phyloP scores from a whole-genome alignment of 2,888 invertebrate species.

The Eupithecia dodoneata region DNA sequence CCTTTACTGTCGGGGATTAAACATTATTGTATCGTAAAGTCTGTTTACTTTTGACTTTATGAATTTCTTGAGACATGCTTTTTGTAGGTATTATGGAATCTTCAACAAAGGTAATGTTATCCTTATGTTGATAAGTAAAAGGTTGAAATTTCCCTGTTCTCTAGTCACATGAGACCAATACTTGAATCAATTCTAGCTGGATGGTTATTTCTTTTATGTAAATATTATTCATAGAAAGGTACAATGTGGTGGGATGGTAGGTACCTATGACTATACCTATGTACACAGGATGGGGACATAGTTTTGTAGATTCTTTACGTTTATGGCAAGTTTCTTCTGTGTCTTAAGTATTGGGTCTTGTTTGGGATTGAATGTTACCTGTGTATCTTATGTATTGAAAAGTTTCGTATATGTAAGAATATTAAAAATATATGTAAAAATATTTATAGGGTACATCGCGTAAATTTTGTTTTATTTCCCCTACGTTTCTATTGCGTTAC shows the following conservation, averaged over 20 bases:
- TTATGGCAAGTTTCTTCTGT: neutral
- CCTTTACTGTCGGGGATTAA: slow-evolving; percentile 53
- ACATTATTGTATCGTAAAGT: slow-evolving; percentile 61
- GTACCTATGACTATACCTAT: neutral
- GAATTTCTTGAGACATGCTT: slow-evolving; percentile 33
- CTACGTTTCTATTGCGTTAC: no score
- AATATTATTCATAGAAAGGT: slow-evolving; percentile 21
- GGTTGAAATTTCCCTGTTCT: neutral
- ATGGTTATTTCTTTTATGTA: slow-evolving; percentile 12
- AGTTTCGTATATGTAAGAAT: neutral
- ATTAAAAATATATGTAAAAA: no score
- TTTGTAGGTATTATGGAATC: neutral
- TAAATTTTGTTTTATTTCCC: no score
- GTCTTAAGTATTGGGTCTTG: neutral
- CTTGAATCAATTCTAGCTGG: slow-evolving; percentile 24
- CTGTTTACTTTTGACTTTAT: slow-evolving; percentile 41
- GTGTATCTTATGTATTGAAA: neutral
- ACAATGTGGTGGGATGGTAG: neutral
- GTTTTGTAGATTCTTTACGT: neutral
- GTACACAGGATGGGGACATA: neutral
- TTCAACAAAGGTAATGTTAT: neutral
- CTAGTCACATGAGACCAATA: neutral
- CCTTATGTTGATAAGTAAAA: neutral
- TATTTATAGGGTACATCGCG: no score
- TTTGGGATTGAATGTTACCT: neutral